Conservation (phyloP, 1,140 invertebrate species). For the Drosophila obscura region DNA sequence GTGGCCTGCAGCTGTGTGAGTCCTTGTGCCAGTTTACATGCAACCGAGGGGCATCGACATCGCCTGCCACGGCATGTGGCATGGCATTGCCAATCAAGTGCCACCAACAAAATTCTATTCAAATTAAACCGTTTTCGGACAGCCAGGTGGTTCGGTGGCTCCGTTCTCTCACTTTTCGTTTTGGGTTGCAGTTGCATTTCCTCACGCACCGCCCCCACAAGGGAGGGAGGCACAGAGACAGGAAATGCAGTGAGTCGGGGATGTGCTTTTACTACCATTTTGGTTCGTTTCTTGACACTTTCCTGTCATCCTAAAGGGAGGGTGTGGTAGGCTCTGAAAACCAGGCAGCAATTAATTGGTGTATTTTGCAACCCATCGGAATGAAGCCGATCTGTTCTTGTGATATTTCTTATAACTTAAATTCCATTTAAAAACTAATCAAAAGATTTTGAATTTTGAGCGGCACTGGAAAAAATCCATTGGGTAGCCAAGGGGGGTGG, state of each 20-base stretch:
- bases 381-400: too few relatives aligned
- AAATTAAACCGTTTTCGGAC: slow-evolving; percentile 2
- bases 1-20: slow-evolving; percentile 48
- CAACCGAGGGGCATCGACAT: slow-evolving; percentile 17
- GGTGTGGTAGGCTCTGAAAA: too few relatives aligned
- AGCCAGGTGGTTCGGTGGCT: slow-evolving; percentile 9
- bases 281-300: too few relatives aligned
- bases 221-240: background rate
- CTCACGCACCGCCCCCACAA: background rate
- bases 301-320: too few relatives aligned
- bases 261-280: too few relatives aligned
- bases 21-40: slow-evolving; percentile 70
- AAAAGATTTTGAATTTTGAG: too few relatives aligned
- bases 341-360: too few relatives aligned
- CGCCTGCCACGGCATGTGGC: background rate
- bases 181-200: slow-evolving; percentile 2
- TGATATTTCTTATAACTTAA: too few relatives aligned
- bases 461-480: background rate
- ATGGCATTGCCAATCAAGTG: slow-evolving; percentile 29
- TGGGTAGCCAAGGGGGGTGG: background rate
- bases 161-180: background rate
- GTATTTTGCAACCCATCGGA: too few relatives aligned
- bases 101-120: slow-evolving; percentile 35
- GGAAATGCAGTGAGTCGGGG: slow-evolving; percentile 1
- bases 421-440: too few relatives aligned